Evolutionary conservation across 2,888 invertebrate genomes (phyloP), one percentile per base, ranked within the genome.

Genomic region (Athripsodes cinereus): DNA sequence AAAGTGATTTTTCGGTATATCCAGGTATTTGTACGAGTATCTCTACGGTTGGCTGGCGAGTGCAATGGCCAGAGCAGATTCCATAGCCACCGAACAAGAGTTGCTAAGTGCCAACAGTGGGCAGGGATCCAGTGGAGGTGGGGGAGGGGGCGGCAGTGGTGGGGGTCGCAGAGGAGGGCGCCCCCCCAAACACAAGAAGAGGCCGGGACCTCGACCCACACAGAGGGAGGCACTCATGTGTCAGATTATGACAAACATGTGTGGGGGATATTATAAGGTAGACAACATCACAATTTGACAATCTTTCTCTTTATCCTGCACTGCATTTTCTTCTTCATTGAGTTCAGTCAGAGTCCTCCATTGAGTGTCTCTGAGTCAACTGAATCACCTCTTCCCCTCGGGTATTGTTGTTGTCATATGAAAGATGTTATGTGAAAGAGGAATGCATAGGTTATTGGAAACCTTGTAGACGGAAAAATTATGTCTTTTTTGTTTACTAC

Each of bases 241-340:
- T 67, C 96, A 96, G 73, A 94, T 93, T 1, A 81, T 94, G 75
- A 93, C 96, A 72, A 92, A 92, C 71, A 86, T 97, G 81, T 94
- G 94, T 72, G 96, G 95, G 1, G 97, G 96, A 5, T 95, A 92
- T 72, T 96, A 92, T 69, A 96, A 95, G 83, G 92, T 88, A 26
- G 10, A 6, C 26, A 26, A 3, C 26, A 26, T n/a, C n/a, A n/a
- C n/a, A n/a, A n/a, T n/a, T n/a, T n/a, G n/a, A n/a, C n/a, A n/a
- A n/a, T n/a, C n/a, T n/a, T n/a, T n/a, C n/a, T n/a, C n/a, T n/a
- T n/a, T n/a, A n/a, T n/a, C n/a, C n/a, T n/a, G n/a, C n/a, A n/a
- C n/a, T n/a, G n/a, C n/a, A n/a, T n/a, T n/a, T n/a, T n/a, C n/a
- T n/a, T n/a, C n/a, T n/a, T n/a, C n/a, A n/a, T n/a, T n/a, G n/a